Conservation (phyloP, 2,888 invertebrate species). For the Drosophila kuntzei region DNA sequence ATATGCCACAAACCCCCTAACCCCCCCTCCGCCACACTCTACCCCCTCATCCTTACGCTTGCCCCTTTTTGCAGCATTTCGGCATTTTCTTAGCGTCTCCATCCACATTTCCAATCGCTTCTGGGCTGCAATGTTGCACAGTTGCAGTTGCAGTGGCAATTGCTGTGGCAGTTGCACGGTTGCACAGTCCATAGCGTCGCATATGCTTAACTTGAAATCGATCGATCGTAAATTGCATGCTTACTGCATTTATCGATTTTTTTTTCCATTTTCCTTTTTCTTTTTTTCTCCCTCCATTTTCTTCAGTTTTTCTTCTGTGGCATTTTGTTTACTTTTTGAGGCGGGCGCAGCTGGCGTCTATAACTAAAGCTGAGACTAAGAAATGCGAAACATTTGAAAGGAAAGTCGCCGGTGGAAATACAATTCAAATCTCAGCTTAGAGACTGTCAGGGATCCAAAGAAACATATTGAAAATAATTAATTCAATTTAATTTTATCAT, state of each 20-base stretch:
- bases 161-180: slow-evolving; percentile 25
- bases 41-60: not conserved
- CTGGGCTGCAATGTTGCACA: slow-evolving; percentile 32
- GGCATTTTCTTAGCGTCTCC: slow-evolving; percentile 35
- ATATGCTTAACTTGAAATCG: slow-evolving; percentile 80
- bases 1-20: slow-evolving; percentile 37
- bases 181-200: slow-evolving; percentile 42
- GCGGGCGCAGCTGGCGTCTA: slow-evolving; percentile 41
- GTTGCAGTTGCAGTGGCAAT: slow-evolving; percentile 29
- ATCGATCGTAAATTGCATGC: slow-evolving; percentile 81
- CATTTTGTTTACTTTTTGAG: slow-evolving; percentile 43
- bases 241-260: slow-evolving; percentile 69
- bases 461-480: not conserved
- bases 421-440: slow-evolving; percentile 15
- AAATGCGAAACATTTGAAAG: slow-evolving; percentile 32
- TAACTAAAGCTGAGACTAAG: not conserved
- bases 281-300: not conserved
- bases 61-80: slow-evolving; percentile 1
- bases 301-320: not conserved
- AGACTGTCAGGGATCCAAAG: not conserved
- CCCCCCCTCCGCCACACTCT: not conserved
- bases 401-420: slow-evolving; percentile 5
- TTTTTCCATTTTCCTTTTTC: slow-evolving; percentile 7
- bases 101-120: slow-evolving; percentile 36
- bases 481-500: not conserved